A percentile compares a stretch with the other conserved stretches of the same genome.
These are phyloP conservation scores for Pseudomyrmex pallidus DNA, from an alignment of 1,140 invertebrate species.

Conservation along the genomic window DNA sequence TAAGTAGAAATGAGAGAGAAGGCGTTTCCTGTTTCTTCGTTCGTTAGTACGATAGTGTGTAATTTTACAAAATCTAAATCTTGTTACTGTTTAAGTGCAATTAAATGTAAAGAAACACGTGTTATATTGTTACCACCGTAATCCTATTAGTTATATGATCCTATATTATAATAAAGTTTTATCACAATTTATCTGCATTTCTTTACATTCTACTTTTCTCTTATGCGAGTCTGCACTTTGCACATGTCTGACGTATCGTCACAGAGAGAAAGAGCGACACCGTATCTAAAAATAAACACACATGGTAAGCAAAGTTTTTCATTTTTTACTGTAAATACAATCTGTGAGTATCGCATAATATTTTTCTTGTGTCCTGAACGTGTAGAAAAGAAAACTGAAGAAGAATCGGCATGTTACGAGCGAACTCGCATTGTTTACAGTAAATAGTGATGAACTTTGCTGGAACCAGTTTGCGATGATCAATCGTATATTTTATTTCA, in stretches of 20 bases:
- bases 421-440: conserved; percentile 64
- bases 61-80: conserved; percentile 36
- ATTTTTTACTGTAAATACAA: conserved; percentile 61
- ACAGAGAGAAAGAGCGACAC: background rate
- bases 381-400: background rate
- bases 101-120: conserved; percentile 57
- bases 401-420: conserved; percentile 10
- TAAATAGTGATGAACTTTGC: conserved; percentile 77
- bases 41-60: conserved; percentile 43
- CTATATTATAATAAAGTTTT: conserved; percentile 66
- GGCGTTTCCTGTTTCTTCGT: background rate
- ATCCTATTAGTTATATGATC: too few relatives aligned
- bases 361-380: background rate
- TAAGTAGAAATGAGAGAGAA: background rate
- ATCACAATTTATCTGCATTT: background rate
- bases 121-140: conserved; percentile 44
- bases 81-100: conserved; percentile 53
- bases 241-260: background rate
- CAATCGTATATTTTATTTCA: conserved; percentile 83
- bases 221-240: conserved; percentile 2
- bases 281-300: conserved; percentile 10
- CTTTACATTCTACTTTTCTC: background rate
- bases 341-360: conserved; percentile 30
- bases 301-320: conserved; percentile 65
- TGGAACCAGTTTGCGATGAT: conserved; percentile 79